phyloP scores from a whole-genome alignment of 1,140 invertebrate genomes.

The Apis dorsata region DNA sequence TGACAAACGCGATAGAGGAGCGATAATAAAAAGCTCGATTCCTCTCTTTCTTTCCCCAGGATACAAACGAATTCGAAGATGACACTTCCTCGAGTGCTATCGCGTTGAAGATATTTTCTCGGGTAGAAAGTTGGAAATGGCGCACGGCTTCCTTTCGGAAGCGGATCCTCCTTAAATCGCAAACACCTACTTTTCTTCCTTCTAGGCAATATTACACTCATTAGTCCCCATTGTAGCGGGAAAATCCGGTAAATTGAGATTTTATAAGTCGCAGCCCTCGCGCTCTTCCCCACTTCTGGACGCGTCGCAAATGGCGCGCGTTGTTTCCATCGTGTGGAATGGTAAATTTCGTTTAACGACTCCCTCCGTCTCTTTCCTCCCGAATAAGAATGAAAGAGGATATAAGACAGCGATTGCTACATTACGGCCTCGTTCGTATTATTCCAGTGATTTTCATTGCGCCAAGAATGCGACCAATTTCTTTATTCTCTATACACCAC shows the following conservation, averaged over 20 bases:
- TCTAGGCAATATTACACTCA: constrained; percentile 27
- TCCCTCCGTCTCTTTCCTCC: not conserved
- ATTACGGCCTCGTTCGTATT: not conserved
- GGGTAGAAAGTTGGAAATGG: not conserved
- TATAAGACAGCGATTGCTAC: not conserved
- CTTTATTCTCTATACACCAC: not conserved
- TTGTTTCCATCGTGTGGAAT: constrained; percentile 9
- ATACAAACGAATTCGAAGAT: too few relatives aligned
- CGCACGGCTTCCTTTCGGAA: not conserved
- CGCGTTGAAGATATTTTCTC: not conserved
- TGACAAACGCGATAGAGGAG: not conserved
- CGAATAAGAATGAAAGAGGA: too few relatives aligned
- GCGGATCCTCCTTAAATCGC: not conserved
- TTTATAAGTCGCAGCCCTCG: constrained; percentile 20
- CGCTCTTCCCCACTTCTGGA: not conserved
- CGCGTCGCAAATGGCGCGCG: constrained; percentile 28
- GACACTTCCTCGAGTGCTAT: not conserved
- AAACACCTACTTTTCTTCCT: not conserved
- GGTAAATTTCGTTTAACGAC: constrained; percentile 17
- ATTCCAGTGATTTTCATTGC: not conserved
- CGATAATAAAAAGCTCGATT: not conserved
- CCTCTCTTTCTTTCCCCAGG: not conserved
- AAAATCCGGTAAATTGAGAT: constrained; percentile 34
- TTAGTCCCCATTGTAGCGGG: constrained; percentile 29
- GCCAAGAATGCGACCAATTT: not conserved